These are phyloP conservation scores for Marasmarcha lunaedactyla DNA, from an alignment of 2,888 invertebrate genomes.

Conservation along the genomic window DNA sequence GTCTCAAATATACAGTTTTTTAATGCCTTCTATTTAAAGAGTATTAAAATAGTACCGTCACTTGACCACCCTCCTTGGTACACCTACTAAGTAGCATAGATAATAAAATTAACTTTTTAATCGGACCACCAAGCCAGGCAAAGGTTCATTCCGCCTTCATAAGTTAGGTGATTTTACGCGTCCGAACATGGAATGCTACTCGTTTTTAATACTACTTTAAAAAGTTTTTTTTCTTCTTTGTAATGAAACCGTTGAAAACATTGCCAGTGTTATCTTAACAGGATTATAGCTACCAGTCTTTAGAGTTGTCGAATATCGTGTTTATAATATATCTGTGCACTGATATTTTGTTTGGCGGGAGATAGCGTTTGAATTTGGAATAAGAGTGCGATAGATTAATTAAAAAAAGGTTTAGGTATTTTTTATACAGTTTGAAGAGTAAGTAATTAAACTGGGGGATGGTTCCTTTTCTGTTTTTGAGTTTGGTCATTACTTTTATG, in stretches of 20 bases:
- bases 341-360: too few species aligned
- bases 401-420: too few species aligned
- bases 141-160: conserved; percentile 19
- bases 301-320: not conserved
- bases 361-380: too few species aligned
- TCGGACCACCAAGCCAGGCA: conserved; percentile 31
- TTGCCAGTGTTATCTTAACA: conserved; percentile 40
- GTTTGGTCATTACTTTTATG: too few species aligned
- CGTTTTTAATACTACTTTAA: conserved; percentile 28
- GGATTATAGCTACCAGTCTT: conserved; percentile 25
- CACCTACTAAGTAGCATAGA: not conserved
- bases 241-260: conserved; percentile 9
- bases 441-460: too few species aligned
- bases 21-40: too few species aligned
- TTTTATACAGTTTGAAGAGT: too few species aligned
- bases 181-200: conserved; percentile 58
- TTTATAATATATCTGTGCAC: too few species aligned
- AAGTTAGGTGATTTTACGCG: conserved; percentile 28
- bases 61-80: not conserved
- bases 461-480: too few species aligned
- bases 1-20: too few species aligned
- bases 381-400: too few species aligned
- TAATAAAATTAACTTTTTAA: conserved; percentile 6
- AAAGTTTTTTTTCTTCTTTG: conserved; percentile 17
- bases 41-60: too few species aligned